Percentiles rank a stretch among this genome's conserved stretches.
phyloP scores from a whole-genome alignment of 1,140 invertebrate species.

The Ladona fulva region DNA sequence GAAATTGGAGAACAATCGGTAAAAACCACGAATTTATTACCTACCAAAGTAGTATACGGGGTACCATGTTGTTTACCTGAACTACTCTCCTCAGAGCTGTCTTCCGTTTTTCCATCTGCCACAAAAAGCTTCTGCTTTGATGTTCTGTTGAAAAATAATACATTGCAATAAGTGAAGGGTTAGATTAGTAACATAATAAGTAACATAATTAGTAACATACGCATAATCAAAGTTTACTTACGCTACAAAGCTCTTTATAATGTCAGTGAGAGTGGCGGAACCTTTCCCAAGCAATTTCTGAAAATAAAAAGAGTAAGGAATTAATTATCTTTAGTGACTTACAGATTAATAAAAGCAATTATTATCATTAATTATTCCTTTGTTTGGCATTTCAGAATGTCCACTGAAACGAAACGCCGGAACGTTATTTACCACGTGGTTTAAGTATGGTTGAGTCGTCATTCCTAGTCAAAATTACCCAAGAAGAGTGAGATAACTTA shows the following conservation, averaged over 20 bases:
- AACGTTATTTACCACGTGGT: background rate
- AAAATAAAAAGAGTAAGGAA: constrained; percentile 21
- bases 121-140: background rate
- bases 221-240: background rate
- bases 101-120: constrained; percentile 26
- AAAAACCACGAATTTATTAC: background rate
- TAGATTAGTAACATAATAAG: too few species aligned
- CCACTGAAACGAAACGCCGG: background rate
- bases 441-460: background rate
- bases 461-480: background rate
- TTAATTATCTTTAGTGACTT: background rate
- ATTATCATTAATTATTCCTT: too few species aligned
- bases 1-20: background rate
- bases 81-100: constrained; percentile 38
- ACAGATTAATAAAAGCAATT: background rate
- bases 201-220: background rate
- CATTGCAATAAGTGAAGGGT: background rate
- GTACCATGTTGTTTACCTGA: constrained; percentile 21
- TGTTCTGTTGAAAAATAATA: background rate
- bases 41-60: too few species aligned
- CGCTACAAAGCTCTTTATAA: constrained; percentile 34
- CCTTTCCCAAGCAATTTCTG: constrained; percentile 40
- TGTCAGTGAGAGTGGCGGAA: constrained; percentile 40
- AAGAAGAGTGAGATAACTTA: constrained; percentile 35
- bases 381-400: too few species aligned